These are phyloP conservation scores for Drosophila trapezifrons DNA, from an alignment of 1,140 invertebrate species.

Conservation along the genomic window DNA sequence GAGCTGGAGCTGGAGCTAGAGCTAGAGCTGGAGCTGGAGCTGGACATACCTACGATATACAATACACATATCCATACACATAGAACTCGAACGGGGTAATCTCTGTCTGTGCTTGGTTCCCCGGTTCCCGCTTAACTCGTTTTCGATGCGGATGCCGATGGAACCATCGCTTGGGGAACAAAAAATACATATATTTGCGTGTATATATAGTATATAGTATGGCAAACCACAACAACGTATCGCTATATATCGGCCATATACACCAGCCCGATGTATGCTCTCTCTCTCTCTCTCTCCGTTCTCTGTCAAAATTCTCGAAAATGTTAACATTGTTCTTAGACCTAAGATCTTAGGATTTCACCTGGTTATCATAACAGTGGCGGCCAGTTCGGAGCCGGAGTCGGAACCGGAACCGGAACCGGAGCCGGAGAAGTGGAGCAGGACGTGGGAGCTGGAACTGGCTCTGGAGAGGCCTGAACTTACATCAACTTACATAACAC, in stretches of 20 bases:
- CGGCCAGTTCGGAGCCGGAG: background rate
- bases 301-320: constrained; percentile 59
- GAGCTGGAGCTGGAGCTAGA: constrained; percentile 2
- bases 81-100: constrained; percentile 28
- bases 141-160: constrained; percentile 1
- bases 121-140: constrained; percentile 11
- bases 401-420: background rate
- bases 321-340: constrained; percentile 81
- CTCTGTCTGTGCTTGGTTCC: constrained; percentile 1
- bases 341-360: constrained; percentile 72
- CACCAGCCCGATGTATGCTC: background rate
- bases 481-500: constrained; percentile 34
- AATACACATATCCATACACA: constrained; percentile 45
- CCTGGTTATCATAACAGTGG: constrained; percentile 59
- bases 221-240: constrained; percentile 16
- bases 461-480: constrained; percentile 7
- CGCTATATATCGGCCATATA: constrained; percentile 1
- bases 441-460: background rate
- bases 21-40: constrained; percentile 7
- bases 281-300: background rate
- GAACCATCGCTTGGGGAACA: constrained; percentile 19
- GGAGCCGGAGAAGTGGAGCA: background rate
- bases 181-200: constrained; percentile 17
- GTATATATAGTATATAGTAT: constrained; percentile 29
- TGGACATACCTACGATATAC: constrained; percentile 31